Evolutionary conservation across 2,113 vertebrate genomes (phyloP).

Genomic region (Epinephelus lanceolatus): DNA sequence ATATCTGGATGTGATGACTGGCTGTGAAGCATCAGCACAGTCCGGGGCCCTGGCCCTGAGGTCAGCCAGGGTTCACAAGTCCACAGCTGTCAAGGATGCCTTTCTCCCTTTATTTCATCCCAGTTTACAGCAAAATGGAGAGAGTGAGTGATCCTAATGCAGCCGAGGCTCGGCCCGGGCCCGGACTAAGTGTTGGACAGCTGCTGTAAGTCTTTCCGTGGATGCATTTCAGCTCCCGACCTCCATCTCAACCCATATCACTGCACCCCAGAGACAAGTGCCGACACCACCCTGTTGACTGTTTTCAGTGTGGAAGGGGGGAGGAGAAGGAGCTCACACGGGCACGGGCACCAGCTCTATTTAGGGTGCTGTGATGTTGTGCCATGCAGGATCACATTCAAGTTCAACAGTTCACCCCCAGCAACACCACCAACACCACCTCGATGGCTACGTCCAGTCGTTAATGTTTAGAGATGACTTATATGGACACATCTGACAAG

Average conservation of each 20-base stretch:
- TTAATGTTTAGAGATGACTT: conserved; percentile 72
- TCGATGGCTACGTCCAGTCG: conserved; percentile 59
- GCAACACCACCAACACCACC: conserved; percentile 1
- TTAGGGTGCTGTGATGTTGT: conserved; percentile 67
- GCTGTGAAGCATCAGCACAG: conserved; percentile 33
- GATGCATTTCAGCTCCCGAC: conserved; percentile 77
- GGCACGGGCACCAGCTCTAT: conserved; percentile 67
- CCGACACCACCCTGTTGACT: conserved; percentile 68
- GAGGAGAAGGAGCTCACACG: conserved; percentile 33
- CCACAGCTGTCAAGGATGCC: conserved; percentile 83
- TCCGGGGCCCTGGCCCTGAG: conserved; percentile 42
- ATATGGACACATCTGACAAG: conserved; percentile 58
- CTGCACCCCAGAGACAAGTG: conserved; percentile 75
- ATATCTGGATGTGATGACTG: conserved; percentile 42
- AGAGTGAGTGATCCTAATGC: conserved; percentile 81
- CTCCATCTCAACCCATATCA: conserved; percentile 78
- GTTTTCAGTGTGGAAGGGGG: conserved; percentile 30
- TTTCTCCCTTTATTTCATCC: conserved; percentile 76
- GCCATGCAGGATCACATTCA: conserved; percentile 79
- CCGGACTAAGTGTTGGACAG: conserved; percentile 72
- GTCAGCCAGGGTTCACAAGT: conserved; percentile 81
- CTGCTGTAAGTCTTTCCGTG: conserved; percentile 82
- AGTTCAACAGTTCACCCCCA: conserved; percentile 84
- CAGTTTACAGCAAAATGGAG: conserved; percentile 75
- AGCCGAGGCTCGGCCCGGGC: conserved; percentile 46